A percentile compares a stretch with the other conserved stretches of the same genome.
phyloP scores from a whole-genome alignment of 2,797 vertebrate genomes.

The Hyperoplus immaculatus region DNA sequence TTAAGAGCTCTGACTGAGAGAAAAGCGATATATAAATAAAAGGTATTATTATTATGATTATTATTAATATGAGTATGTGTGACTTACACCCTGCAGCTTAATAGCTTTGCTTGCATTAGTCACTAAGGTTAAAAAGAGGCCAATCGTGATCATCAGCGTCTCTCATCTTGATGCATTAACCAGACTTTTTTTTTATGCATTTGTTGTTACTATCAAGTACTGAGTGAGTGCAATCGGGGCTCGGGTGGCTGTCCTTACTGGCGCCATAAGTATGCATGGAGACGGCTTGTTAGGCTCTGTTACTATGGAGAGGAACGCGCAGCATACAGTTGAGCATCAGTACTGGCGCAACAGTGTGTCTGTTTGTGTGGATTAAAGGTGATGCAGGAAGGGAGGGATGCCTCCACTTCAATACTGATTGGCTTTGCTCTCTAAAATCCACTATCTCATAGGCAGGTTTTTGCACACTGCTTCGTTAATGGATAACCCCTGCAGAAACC shows the following conservation, averaged over 20 bases:
- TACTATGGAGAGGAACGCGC: conserved; percentile 79
- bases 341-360: conserved; percentile 38
- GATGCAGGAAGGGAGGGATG: conserved; percentile 65
- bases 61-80: too few relatives aligned
- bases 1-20: not conserved
- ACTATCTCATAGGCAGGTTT: conserved; percentile 65
- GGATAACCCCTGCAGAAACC: conserved; percentile 72
- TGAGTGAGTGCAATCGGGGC: conserved; percentile 16
- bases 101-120: not conserved
- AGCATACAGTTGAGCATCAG: conserved; percentile 68
- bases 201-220: not conserved
- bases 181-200: not conserved
- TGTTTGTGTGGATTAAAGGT: conserved; percentile 47
- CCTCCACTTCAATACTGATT: conserved; percentile 63
- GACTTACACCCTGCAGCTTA: not conserved
- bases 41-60: too few relatives aligned
- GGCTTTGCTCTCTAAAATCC: conserved; percentile 54
- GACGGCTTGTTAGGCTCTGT: conserved; percentile 76
- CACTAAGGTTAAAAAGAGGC: not conserved
- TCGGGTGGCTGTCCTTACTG: conserved; percentile 30
- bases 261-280: conserved; percentile 70
- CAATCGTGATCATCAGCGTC: not conserved
- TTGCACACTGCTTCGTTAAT: conserved; percentile 56
- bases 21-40: too few relatives aligned
- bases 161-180: not conserved